phyloP scores from a whole-genome alignment of 2,113 vertebrate genomes.

The Trichechus manatus region DNA sequence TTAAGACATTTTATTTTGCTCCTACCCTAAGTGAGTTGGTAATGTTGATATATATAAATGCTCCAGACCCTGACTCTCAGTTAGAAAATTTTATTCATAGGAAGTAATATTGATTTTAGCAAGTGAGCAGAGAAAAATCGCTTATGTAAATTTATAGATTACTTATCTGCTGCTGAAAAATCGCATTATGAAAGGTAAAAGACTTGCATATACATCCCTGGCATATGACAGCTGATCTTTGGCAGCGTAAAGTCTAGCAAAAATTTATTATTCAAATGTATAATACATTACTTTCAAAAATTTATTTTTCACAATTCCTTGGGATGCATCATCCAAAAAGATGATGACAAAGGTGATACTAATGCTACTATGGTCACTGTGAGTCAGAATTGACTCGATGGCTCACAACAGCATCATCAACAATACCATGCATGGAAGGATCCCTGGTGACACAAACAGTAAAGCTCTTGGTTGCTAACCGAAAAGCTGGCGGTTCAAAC shows the following conservation, averaged over 20 bases:
- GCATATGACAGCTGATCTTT: neutral
- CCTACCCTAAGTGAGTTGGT: neutral
- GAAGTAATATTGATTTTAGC: neutral
- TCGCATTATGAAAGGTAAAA: neutral
- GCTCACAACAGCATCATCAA: too few relatives aligned
- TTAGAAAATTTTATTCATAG: slow-evolving; percentile 8
- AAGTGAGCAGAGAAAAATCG: neutral
- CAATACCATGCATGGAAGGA: too few relatives aligned
- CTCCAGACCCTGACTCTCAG: neutral
- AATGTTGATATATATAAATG: neutral
- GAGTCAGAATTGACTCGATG: too few relatives aligned
- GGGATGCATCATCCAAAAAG: neutral
- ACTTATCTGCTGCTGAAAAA: neutral
- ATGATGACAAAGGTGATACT: neutral
- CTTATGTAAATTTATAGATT: neutral
- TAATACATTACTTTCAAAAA: neutral
- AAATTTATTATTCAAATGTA: neutral
- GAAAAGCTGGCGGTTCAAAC: too few relatives aligned
- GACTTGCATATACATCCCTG: neutral
- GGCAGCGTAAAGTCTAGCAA: neutral
- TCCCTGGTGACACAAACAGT: too few relatives aligned
- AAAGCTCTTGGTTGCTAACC: too few relatives aligned
- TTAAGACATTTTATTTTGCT: slow-evolving; percentile 31
- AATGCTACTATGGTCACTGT: neutral
- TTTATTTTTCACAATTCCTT: neutral